Evolutionary conservation across 1,140 invertebrate species (phyloP).

Genomic region (Atta cephalotes): DNA sequence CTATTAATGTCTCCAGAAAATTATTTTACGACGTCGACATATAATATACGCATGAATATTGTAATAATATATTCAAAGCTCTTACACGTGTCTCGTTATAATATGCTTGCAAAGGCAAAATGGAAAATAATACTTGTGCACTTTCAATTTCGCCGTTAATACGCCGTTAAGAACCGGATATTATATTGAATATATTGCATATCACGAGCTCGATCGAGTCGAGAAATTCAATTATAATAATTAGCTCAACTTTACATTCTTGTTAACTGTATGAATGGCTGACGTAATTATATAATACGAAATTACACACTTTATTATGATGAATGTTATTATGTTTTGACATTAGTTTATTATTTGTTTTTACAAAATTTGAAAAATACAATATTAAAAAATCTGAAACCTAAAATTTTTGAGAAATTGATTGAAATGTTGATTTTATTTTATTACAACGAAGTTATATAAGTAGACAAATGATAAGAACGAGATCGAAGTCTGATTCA

Average conservation of each 20-base stretch:
- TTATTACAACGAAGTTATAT: background rate
- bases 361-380: background rate
- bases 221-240: conserved; percentile 44
- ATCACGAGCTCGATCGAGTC: background rate
- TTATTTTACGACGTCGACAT: conserved; percentile 47
- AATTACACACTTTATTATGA: background rate
- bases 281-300: background rate
- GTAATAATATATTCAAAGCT: conserved; percentile 5
- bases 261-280: conserved; percentile 11
- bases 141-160: conserved; percentile 34
- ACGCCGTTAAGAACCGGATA: conserved; percentile 23
- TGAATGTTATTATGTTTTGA: background rate
- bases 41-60: conserved; percentile 17
- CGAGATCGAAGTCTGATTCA: conserved; percentile 2
- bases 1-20: conserved; percentile 54
- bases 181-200: background rate
- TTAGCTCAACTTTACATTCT: conserved; percentile 12
- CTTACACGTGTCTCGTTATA: conserved; percentile 18
- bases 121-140: conserved; percentile 5
- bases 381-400: background rate
- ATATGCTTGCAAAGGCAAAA: background rate
- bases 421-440: background rate
- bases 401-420: background rate
- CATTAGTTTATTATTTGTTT: background rate
- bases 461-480: background rate